Evolutionary conservation across 2,888 invertebrate genomes (phyloP).

Genomic region (Aricia artaxerxes): DNA sequence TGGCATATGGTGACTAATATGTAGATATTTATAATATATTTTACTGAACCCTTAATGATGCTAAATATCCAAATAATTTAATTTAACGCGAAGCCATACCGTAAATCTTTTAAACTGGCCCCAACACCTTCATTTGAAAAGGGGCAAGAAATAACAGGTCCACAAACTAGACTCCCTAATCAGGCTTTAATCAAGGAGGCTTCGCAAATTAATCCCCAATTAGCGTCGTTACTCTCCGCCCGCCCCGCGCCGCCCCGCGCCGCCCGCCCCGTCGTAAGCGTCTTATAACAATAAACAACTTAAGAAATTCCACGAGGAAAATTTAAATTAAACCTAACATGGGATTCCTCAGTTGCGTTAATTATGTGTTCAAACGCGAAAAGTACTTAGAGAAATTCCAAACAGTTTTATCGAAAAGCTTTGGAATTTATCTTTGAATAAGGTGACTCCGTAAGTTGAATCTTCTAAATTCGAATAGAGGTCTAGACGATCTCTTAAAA

Average conservation of each 20-base stretch:
- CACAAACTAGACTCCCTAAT: slow-evolving; percentile 60
- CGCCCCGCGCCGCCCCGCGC: not conserved
- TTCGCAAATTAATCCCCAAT: slow-evolving; percentile 72
- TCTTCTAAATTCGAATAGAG: not conserved
- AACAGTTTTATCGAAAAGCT: not conserved
- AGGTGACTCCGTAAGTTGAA: not conserved
- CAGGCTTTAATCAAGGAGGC: slow-evolving; percentile 70
- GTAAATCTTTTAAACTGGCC: slow-evolving; percentile 25
- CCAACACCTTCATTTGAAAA: slow-evolving; percentile 34
- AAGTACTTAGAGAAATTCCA: slow-evolving; percentile 7
- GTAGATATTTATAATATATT: too few relatives aligned
- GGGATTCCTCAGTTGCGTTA: slow-evolving; percentile 29
- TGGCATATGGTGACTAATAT: too few relatives aligned
- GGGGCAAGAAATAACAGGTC: slow-evolving; percentile 25
- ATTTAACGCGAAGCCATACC: not conserved
- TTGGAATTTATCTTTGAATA: not conserved
- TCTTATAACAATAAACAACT: slow-evolving; percentile 62
- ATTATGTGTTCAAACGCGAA: slow-evolving; percentile 14
- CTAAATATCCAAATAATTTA: not conserved
- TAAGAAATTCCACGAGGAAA: slow-evolving; percentile 51
- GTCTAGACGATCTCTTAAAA: not conserved
- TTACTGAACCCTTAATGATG: not conserved
- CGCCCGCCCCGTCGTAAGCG: slow-evolving; percentile 49
- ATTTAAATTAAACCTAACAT: slow-evolving; percentile 42
- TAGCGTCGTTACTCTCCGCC: slow-evolving; percentile 56